A percentile compares a stretch with the other conserved stretches of the same genome.
Evolutionary conservation across 2,113 vertebrate genomes (phyloP).

Genomic region (Heptranchias perlo): DNA sequence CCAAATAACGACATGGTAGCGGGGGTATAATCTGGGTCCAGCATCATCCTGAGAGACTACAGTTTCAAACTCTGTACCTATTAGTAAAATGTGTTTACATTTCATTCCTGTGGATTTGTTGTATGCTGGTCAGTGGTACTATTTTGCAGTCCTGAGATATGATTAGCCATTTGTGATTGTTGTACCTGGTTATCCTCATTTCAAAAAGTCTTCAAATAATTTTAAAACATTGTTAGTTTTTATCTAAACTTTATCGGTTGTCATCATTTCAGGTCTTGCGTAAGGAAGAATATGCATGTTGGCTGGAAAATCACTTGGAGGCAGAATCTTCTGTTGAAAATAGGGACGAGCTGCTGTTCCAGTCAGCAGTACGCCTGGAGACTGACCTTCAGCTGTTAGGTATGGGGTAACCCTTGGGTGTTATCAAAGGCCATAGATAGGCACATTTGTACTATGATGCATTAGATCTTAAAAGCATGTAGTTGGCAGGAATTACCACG

Average conservation of each 20-base stretch:
- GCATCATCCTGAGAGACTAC: no score
- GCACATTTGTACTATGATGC: not conserved
- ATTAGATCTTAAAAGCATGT: not conserved
- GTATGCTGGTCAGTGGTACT: not conserved
- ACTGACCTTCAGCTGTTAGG: constrained; percentile 88
- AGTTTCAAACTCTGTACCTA: not conserved
- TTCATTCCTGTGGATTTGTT: not conserved
- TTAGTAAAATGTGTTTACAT: not conserved
- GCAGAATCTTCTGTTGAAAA: constrained; percentile 86
- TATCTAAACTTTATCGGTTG: not conserved
- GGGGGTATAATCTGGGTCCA: no score
- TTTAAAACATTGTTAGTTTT: not conserved
- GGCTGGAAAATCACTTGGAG: constrained; percentile 82
- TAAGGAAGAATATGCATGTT: constrained; percentile 86
- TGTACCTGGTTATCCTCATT: not conserved
- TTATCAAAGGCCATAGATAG: not conserved
- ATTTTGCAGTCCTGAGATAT: not conserved
- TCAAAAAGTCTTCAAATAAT: not conserved
- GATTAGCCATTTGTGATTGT: constrained; percentile 13
- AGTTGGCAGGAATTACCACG: not conserved
- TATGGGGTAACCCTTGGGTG: constrained; percentile 48
- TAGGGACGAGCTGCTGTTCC: constrained; percentile 81
- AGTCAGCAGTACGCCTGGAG: constrained; percentile 82
- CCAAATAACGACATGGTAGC: no score
- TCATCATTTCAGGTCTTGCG: constrained; percentile 66